phyloP scores from a whole-genome alignment of 2,113 vertebrate genomes.

The Pterophyllum scalare region DNA sequence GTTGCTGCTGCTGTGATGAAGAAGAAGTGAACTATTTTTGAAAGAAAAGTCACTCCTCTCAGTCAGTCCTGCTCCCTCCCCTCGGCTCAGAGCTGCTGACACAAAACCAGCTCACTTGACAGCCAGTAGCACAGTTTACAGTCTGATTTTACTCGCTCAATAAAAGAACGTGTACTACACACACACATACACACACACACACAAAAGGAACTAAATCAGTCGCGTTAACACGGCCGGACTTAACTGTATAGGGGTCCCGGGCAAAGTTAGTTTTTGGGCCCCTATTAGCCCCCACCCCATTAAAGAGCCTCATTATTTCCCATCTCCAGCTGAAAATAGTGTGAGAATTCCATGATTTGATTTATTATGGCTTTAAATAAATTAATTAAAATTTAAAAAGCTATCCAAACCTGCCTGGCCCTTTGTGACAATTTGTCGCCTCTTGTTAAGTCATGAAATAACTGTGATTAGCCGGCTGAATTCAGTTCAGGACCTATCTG shows the following conservation, averaged over 20 bases:
- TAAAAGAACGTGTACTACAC: background rate
- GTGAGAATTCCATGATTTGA: too few species aligned
- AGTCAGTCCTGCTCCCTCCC: constrained; percentile 30
- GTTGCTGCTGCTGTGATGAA: constrained; percentile 17
- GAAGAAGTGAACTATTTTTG: constrained; percentile 52
- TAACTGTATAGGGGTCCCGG: background rate
- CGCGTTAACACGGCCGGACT: background rate
- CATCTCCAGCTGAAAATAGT: background rate
- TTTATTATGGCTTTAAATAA: too few species aligned
- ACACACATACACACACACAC: too few species aligned
- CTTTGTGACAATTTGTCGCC: too few species aligned
- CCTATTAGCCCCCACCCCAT: background rate
- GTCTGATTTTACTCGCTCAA: background rate
- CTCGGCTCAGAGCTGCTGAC: background rate
- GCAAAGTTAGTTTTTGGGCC: background rate
- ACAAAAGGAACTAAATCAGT: background rate
- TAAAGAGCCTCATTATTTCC: background rate
- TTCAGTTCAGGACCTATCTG: too few species aligned
- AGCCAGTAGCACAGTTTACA: background rate
- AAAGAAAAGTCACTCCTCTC: constrained; percentile 71
- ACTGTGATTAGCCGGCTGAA: too few species aligned
- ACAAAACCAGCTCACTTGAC: background rate
- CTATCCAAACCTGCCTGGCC: too few species aligned
- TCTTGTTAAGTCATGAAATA: too few species aligned
- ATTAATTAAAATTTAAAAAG: too few species aligned